phyloP scores from a whole-genome alignment of 2,888 invertebrate genomes.

The Piscicola geometra region DNA sequence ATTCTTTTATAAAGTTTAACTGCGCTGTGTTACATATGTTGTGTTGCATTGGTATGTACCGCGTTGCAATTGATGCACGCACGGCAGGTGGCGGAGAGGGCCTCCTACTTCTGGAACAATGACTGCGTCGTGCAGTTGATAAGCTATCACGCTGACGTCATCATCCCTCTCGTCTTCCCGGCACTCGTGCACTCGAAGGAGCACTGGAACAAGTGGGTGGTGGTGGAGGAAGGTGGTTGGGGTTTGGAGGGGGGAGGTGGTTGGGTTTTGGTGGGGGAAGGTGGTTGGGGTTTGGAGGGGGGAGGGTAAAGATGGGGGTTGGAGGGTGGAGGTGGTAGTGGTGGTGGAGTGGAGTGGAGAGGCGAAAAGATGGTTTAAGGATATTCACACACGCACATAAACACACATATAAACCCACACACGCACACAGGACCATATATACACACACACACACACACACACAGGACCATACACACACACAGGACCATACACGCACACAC shows the following conservation, averaged over 20 bases:
- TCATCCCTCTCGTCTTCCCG: slow-evolving; percentile 99
- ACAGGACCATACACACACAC: too few relatives aligned
- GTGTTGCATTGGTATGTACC: neutral
- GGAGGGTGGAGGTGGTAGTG: neutral
- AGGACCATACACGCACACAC: too few relatives aligned
- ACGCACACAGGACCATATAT: too few relatives aligned
- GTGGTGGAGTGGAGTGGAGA: neutral
- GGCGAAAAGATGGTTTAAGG: too few relatives aligned
- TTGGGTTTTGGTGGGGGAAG: neutral
- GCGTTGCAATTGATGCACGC: neutral
- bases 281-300: neutral
- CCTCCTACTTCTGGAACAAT: slow-evolving; percentile 98
- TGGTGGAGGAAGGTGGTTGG: neutral
- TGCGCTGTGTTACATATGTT: neutral
- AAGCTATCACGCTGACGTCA: slow-evolving; percentile 90
- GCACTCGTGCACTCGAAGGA: slow-evolving; percentile 97
- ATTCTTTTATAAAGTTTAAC: neutral
- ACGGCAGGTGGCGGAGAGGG: slow-evolving; percentile 93
- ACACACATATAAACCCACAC: too few relatives aligned
- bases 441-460: too few relatives aligned
- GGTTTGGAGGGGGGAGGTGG: neutral
- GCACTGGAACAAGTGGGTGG: slow-evolving; percentile 86
- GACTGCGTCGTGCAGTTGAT: slow-evolving; percentile 97
- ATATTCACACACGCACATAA: too few relatives aligned
- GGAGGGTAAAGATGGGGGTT: neutral